Evolutionary conservation across 2,797 vertebrate species (phyloP), one percentile per base, ranked within the genome.

Genomic region (Microhierax caerulescens): DNA sequence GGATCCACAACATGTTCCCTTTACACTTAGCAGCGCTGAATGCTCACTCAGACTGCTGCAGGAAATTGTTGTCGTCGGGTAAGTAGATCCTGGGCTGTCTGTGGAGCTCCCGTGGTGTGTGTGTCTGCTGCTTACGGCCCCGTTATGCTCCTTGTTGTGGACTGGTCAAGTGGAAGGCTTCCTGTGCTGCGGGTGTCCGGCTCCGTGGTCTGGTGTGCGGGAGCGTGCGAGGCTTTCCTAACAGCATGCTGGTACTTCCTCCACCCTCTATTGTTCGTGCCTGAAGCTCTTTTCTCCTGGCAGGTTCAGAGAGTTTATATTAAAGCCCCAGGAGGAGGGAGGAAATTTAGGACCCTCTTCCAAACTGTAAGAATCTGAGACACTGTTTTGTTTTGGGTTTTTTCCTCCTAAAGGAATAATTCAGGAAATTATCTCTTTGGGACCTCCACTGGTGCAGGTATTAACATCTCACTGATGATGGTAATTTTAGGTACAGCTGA

Each of bases 1-100:
- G 99, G 51, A 98, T 99, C 96, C 99, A 99, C 57, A 99, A 99
- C 90, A 99, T 99, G 99, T 99, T 99, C 95, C 99, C 99, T 50
- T 98, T 99, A 67, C 99, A 99, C 97, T 98, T 99, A 95, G 99
- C 99, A 9, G 99, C 99, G 13, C 97, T 99, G 96, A 99, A 99
- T 11, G 99, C 99, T 77, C 99, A 99, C 97, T 98, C 99, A 9
- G 99, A 99, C 98, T 99, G 99, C 98, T 99, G 99, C 98, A 97
- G 98, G 95, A 99, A 99, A 88, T 98, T 99, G 92, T 83, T 98
- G 45, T 98, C 98, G 17, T 98, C 98, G 1, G 98, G 98, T 98
- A 96, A 97, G 98, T 98, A 56, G 72, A 61, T 41, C 22, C 74
- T 20, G 17, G 56, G 4, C 60, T 20, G 27, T 51, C 76, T 30